A percentile compares a stretch with the other conserved stretches of the same genome.
Conservation (phyloP, 2,888 invertebrate genomes). For the Chloromyia formosa region DNA sequence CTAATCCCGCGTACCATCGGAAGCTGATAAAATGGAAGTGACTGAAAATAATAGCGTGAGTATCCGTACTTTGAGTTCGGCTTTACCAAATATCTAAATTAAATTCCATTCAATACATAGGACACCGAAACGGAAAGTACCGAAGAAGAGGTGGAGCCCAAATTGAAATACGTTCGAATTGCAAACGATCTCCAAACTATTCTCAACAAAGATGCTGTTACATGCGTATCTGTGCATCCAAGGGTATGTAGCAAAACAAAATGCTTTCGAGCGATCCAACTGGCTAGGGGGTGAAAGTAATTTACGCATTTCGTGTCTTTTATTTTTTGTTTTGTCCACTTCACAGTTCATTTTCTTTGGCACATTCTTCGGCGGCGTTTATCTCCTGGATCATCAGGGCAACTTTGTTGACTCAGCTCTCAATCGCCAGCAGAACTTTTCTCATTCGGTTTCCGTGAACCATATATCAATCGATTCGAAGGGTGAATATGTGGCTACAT, state of each 20-base stretch:
- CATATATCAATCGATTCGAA: slow-evolving; percentile 92
- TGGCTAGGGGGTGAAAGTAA: not conserved
- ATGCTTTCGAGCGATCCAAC: not conserved
- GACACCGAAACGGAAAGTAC: slow-evolving; percentile 58
- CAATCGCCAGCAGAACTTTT: slow-evolving; percentile 67
- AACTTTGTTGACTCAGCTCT: slow-evolving; percentile 72
- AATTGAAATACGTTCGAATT: slow-evolving; percentile 89
- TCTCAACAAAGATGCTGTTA: slow-evolving; percentile 82
- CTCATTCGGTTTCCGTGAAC: slow-evolving; percentile 90
- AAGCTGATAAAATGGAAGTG: slow-evolving; percentile 28
- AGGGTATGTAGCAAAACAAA: slow-evolving; percentile 68
- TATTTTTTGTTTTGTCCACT: slow-evolving; percentile 14
- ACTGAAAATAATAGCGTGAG: slow-evolving; percentile 50
- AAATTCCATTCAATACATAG: not conserved
- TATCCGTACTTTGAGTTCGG: not conserved
- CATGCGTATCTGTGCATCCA: slow-evolving; percentile 91
- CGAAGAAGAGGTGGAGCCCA: slow-evolving; percentile 79
- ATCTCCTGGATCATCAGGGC: slow-evolving; percentile 91
- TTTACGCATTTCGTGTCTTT: slow-evolving; percentile 3
- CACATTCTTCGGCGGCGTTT: slow-evolving; percentile 89
- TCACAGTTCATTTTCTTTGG: slow-evolving; percentile 88
- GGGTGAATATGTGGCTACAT: slow-evolving; percentile 94
- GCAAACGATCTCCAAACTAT: slow-evolving; percentile 87
- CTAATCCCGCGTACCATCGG: not conserved
- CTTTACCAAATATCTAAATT: not conserved